phyloP scores from a whole-genome alignment of 1,140 invertebrate genomes.

The Phenacoccus solenopsis region DNA sequence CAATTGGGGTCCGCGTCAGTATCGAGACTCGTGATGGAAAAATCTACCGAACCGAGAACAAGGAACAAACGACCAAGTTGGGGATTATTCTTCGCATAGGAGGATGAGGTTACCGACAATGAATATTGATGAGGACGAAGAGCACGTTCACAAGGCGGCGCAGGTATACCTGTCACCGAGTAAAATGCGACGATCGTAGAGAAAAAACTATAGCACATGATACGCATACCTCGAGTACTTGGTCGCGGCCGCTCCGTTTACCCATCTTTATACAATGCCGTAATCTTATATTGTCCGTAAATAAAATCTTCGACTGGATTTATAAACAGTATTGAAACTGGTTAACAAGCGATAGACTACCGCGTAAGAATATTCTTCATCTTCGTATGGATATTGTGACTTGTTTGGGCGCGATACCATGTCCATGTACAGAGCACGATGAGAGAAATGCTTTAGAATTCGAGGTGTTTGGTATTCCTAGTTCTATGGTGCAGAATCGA shows the following conservation, averaged over 20 bases:
- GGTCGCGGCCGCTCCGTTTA: not conserved
- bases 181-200: not conserved
- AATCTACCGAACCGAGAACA: not conserved
- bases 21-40: too few species aligned
- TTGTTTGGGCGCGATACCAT: too few species aligned
- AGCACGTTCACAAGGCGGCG: not conserved
- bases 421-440: too few species aligned
- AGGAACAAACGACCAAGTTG: not conserved
- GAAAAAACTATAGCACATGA: slow-evolving; percentile 9
- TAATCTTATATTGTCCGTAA: not conserved
- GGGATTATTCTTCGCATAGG: not conserved
- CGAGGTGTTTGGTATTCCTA: too few species aligned
- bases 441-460: too few species aligned
- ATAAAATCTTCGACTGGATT: not conserved
- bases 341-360: slow-evolving; percentile 1
- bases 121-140: slow-evolving; percentile 17
- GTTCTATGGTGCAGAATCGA: too few species aligned
- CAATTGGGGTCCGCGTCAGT: too few species aligned
- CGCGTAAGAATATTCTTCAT: too few species aligned
- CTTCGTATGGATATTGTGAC: too few species aligned
- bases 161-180: not conserved
- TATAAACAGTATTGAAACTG: slow-evolving; percentile 2
- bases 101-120: slow-evolving; percentile 10
- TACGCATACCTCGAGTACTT: not conserved
- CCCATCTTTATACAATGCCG: not conserved